These are phyloP conservation scores for Microplitis mediator DNA, from an alignment of 1,140 invertebrate genomes.

Conservation along the genomic window DNA sequence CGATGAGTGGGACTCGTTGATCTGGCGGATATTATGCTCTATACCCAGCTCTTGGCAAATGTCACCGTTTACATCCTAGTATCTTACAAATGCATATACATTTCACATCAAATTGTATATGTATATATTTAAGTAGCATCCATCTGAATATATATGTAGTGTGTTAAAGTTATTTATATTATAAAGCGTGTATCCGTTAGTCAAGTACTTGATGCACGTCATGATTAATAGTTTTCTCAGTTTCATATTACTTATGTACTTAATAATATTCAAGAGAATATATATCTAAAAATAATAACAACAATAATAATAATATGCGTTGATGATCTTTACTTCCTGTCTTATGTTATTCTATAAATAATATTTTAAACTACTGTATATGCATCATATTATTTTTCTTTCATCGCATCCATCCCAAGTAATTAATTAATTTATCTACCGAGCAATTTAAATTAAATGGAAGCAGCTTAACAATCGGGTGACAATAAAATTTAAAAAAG, in stretches of 20 bases:
- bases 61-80: too few species aligned
- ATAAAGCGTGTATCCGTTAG: not conserved
- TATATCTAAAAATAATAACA: constrained; percentile 1
- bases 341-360: not conserved
- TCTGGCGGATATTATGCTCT: too few species aligned
- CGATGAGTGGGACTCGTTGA: constrained; percentile 1
- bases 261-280: not conserved
- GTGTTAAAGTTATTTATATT: not conserved
- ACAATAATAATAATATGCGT: not conserved
- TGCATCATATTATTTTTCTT: not conserved
- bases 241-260: not conserved
- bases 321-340: not conserved
- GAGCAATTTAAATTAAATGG: too few species aligned
- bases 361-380: not conserved
- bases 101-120: too few species aligned
- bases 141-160: too few species aligned
- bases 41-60: too few species aligned
- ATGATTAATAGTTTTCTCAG: not conserved
- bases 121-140: too few species aligned
- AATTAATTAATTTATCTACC: too few species aligned
- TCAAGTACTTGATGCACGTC: not conserved
- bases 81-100: too few species aligned
- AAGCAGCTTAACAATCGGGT: too few species aligned
- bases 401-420: too few species aligned
- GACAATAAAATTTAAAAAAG: not conserved